A percentile compares a stretch with the other conserved stretches of the same genome.
These are phyloP conservation scores for Micromys minutus DNA, from an alignment of 2,113 vertebrate species.

Conservation along the genomic window DNA sequence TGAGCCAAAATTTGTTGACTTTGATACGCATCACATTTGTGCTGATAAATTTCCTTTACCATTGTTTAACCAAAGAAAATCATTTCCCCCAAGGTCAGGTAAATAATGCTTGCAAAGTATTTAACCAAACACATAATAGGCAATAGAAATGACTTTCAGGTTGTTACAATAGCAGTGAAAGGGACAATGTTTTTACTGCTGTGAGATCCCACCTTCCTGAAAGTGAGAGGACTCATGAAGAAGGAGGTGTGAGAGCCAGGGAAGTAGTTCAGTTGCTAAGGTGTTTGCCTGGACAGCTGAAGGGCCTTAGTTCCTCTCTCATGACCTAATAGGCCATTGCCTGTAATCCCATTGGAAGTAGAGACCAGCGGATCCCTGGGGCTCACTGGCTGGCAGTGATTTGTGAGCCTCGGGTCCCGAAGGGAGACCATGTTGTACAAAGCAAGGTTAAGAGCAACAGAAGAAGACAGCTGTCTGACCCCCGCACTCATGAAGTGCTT, in stretches of 20 bases:
- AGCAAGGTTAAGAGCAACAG: neutral
- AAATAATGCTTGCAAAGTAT: constrained; percentile 13
- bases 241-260: neutral
- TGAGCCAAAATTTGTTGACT: constrained; percentile 24
- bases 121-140: neutral
- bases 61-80: neutral
- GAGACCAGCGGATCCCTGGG: neutral
- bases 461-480: neutral
- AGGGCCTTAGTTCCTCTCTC: neutral
- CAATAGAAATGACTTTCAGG: constrained; percentile 48
- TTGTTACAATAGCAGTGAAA: neutral
- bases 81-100: neutral
- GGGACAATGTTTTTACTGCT: neutral
- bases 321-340: neutral
- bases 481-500: neutral
- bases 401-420: neutral
- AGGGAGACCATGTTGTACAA: neutral
- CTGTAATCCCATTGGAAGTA: neutral
- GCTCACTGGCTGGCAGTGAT: neutral
- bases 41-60: neutral
- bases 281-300: neutral
- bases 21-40: neutral
- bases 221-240: neutral
- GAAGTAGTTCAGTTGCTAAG: neutral
- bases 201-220: neutral